phyloP scores from a whole-genome alignment of 2,113 vertebrate species.

The Buteo buteo region DNA sequence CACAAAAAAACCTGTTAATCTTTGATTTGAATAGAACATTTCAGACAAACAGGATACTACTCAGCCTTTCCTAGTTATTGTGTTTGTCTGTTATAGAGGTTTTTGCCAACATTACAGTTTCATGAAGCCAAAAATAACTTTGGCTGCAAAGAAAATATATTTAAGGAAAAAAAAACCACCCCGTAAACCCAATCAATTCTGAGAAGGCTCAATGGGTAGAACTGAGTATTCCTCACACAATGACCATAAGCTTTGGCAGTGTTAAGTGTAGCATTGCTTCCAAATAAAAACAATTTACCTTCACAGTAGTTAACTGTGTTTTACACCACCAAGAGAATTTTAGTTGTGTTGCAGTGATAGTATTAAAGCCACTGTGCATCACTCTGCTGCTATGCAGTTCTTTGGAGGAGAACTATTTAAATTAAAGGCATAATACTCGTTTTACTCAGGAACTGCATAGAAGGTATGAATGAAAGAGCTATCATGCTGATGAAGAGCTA shows the following conservation, averaged over 20 bases:
- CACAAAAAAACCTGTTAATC: fast-evolving
- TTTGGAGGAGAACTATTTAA: not conserved
- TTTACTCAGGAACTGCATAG: not conserved
- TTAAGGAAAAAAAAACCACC: not conserved
- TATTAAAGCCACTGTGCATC: not conserved
- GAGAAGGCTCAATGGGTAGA: not conserved
- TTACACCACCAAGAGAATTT: not conserved
- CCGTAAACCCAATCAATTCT: not conserved
- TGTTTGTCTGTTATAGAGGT: not conserved
- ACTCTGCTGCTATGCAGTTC: not conserved
- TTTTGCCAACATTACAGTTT: not conserved
- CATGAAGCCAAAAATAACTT: not conserved
- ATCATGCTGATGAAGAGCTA: not conserved
- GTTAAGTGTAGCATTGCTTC: not conserved
- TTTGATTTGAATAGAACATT: not conserved
- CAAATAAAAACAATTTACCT: not conserved
- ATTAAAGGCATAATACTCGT: not conserved
- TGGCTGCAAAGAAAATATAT: not conserved
- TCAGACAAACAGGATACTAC: not conserved
- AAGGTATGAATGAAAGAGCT: not conserved
- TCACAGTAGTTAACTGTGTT: not conserved
- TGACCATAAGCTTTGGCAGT: not conserved
- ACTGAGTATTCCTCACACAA: not conserved
- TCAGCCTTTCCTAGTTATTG: not conserved
- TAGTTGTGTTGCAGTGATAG: not conserved